Base-by-base conservation (phyloP, 2,888 invertebrate species). In the Dexiosoma caninum region DNA sequence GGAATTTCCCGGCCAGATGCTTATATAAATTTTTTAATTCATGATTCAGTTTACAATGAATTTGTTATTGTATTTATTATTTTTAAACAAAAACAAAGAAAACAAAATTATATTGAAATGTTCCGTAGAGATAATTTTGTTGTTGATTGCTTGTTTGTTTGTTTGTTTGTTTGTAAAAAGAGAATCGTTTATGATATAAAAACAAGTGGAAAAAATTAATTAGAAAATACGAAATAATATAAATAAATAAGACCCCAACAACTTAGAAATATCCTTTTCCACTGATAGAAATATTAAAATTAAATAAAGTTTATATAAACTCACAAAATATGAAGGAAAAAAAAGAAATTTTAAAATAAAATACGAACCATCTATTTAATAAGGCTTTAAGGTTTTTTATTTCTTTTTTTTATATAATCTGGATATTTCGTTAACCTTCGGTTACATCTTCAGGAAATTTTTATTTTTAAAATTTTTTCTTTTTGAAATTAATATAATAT, bases 1-100 rank as follows among this genome's bases (percentile, higher is more conserved):
- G 90, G 90, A 86, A 87, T 87, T 88, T 86, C 85, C 87, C 89
- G 88, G 87, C 89, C 90, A 90, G 90, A 89, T 89, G 89, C 86
- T 88, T 86, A 88, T 86, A 86, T 71, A 83, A 83, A 80, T 81
- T 81, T 70, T 57, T n/a, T 4, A 35, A 62, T 83, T 82, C 51
- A 78, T 76, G 72, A 75, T 66, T 53, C 76, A 46, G 77, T 75
- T 72, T 67, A 80, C 64, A 77, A 46, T 55, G 44, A 42, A 60
- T 64, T 57, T 60, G 21, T 74, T n/a, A n/a, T n/a, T n/a, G n/a
- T n/a, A n/a, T n/a, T n/a, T n/a, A n/a, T n/a, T n/a, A 1, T 57
- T 53, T 77, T 53, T 46, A 10, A 75, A 71, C 10, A 64, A 78
- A 57, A 74, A 35, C 30, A 21, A 37, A 72, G 55, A 60, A 62